phyloP scores from a whole-genome alignment of 2,888 invertebrate genomes.

The Dynastes hyllus region DNA sequence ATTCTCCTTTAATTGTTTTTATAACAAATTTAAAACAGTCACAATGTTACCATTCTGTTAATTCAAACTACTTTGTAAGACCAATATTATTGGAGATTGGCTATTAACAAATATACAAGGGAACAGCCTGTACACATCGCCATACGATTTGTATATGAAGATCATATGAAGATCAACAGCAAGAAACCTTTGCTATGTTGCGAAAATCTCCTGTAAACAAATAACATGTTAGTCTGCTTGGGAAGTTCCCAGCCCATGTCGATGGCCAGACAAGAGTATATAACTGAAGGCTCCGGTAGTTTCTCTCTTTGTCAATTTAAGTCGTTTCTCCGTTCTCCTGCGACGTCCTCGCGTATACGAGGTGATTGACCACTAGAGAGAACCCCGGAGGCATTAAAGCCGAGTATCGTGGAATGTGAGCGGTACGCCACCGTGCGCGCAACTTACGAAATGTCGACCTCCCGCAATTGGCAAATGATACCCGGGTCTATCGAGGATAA shows the following conservation, averaged over 20 bases:
- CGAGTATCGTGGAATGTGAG: constrained; percentile 59
- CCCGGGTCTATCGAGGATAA: not conserved
- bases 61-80: too few species aligned
- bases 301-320: constrained; percentile 17
- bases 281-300: constrained; percentile 5
- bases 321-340: constrained; percentile 22
- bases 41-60: too few species aligned
- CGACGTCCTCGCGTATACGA: constrained; percentile 42
- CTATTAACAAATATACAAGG: too few species aligned
- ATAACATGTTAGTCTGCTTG: not conserved
- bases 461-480: constrained; percentile 36
- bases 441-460: constrained; percentile 49
- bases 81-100: too few species aligned
- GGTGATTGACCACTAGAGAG: constrained; percentile 60
- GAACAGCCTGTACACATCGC: too few species aligned
- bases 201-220: constrained; percentile 28
- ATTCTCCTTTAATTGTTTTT: too few species aligned
- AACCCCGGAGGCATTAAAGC: constrained; percentile 56
- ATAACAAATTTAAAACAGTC: too few species aligned
- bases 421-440: constrained; percentile 55
- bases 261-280: constrained; percentile 28
- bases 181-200: constrained; percentile 1
- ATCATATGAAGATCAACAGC: not conserved
- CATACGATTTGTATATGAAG: too few species aligned
- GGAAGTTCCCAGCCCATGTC: constrained; percentile 32